Evolutionary conservation across 1,140 invertebrate genomes (phyloP).

Genomic region (Mercenaria mercenaria): DNA sequence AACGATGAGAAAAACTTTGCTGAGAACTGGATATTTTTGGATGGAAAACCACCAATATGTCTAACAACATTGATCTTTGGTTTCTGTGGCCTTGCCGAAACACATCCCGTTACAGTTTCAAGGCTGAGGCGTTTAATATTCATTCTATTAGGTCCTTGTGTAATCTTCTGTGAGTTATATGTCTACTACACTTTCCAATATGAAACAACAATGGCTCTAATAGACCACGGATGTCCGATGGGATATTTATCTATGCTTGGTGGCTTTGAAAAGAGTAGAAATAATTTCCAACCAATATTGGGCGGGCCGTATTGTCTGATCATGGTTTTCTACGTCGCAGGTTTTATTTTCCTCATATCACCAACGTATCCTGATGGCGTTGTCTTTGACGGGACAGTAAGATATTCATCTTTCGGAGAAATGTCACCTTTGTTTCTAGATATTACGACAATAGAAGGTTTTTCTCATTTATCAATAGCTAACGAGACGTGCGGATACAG

Average conservation of each 20-base stretch:
- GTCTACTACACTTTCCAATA: conserved; percentile 24
- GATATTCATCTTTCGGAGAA: background rate
- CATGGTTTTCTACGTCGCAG: background rate
- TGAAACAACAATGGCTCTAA: conserved; percentile 23
- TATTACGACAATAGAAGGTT: conserved; percentile 23
- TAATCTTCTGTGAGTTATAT: conserved; percentile 35
- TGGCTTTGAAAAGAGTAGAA: conserved; percentile 50
- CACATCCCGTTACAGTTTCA: conserved; percentile 27
- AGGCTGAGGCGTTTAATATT: conserved; percentile 15
- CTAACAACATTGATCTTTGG: conserved; percentile 27
- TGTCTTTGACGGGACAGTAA: background rate
- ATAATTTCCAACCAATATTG: conserved; percentile 32
- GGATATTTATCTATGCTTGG: conserved; percentile 48
- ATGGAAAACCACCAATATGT: conserved; percentile 41
- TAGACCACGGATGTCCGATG: conserved; percentile 44
- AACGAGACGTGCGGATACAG: conserved; percentile 11
- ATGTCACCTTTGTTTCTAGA: background rate
- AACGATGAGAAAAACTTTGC: background rate
- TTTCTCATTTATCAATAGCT: background rate
- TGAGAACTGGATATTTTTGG: conserved; percentile 20
- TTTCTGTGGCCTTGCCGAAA: conserved; percentile 24
- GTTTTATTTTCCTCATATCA: conserved; percentile 41
- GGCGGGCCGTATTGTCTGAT: conserved; percentile 38
- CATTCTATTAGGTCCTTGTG: background rate
- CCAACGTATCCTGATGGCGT: background rate